Evolutionary conservation across 2,797 vertebrate species (phyloP), one percentile per base, ranked within the genome.

Genomic region (Linurgus olivaceus): DNA sequence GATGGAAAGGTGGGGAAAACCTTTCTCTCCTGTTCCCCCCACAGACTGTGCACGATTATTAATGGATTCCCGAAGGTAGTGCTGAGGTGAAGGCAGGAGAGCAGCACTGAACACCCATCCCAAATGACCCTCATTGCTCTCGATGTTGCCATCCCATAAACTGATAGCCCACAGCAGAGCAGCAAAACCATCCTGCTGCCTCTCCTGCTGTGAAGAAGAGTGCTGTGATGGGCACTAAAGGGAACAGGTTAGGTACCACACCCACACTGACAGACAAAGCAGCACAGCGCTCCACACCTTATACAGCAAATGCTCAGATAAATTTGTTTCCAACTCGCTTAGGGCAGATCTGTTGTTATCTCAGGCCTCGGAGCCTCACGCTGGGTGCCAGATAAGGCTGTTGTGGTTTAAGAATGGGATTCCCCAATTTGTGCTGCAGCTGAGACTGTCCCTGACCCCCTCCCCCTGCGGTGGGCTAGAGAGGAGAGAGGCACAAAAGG

Each of bases 181-280:
- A 17, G 2, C 17, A 35, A 40, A 71, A 18, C 58, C 47, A 23
- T 12, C 17, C 65, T 65, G 37, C 40, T 71, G 20, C 17, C 15
- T 28, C 13, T 45, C n/a, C 45, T 58, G 38, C 51, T 58, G 25
- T 35, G 29, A 5, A 19, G 16, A 57, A 14, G 29, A 26, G 20
- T 57, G 2, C 38, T 0, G 0, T 13, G 37, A 7, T 37, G 37
- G 26, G 7, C 38, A 4, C 33, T 31, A 7, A 17, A 23, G 7
- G 45, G 11, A 51, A 3, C 21, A 33, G 25, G 10, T 45, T 26
- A 5, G 6, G 13, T 40, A 28, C 45, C 58, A 47, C 72, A 52
- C 52, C 72, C 51, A 18, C 29, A 4, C 38, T 0, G 45, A 51
- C 65, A 65, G 45, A 71, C 65, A 57, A 35, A 71, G 25, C 38